Percentiles rank a stretch among this genome's conserved stretches.
Evolutionary conservation across 2,113 vertebrate genomes (phyloP).

Genomic region (Terrapene triunguis): DNA sequence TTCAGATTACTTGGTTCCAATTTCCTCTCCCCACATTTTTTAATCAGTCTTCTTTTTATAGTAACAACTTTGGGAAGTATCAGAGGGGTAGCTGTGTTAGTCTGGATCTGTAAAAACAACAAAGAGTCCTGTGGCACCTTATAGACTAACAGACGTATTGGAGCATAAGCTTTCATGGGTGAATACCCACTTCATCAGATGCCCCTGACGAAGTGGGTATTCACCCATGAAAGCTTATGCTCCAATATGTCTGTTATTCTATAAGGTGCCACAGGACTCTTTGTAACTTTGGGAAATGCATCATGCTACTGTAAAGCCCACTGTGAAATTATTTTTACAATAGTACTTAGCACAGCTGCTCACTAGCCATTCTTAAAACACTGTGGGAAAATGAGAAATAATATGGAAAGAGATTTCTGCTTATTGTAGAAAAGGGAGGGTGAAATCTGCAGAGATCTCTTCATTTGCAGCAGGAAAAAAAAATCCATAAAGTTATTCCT

Average conservation of each 20-base stretch:
- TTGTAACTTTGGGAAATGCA: conserved; percentile 34
- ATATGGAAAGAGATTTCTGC: neutral
- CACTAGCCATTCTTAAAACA: conserved; percentile 30
- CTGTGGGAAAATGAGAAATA: conserved; percentile 29
- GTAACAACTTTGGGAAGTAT: conserved; percentile 9
- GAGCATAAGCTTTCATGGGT: too few relatives aligned
- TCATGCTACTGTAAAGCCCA: conserved; percentile 3
- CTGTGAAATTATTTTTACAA: conserved; percentile 32
- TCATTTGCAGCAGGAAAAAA: neutral
- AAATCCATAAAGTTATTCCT: neutral
- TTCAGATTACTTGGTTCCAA: neutral
- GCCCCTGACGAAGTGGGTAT: too few relatives aligned
- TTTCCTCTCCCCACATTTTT: conserved; percentile 17
- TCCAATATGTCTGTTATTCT: too few relatives aligned
- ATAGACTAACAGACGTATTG: too few relatives aligned
- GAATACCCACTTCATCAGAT: too few relatives aligned
- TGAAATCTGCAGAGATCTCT: neutral
- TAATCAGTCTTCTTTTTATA: conserved; percentile 35
- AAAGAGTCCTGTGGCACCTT: too few relatives aligned
- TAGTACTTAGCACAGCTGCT: conserved; percentile 12
- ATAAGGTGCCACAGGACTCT: too few relatives aligned
- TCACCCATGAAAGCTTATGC: too few relatives aligned
- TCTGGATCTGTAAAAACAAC: too few relatives aligned
- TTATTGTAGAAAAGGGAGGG: neutral
- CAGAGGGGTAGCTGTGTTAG: too few relatives aligned